A percentile compares a stretch with the other conserved stretches of the same genome.
Conservation (phyloP, 2,888 invertebrate genomes). For the Cephonodes hylas region DNA sequence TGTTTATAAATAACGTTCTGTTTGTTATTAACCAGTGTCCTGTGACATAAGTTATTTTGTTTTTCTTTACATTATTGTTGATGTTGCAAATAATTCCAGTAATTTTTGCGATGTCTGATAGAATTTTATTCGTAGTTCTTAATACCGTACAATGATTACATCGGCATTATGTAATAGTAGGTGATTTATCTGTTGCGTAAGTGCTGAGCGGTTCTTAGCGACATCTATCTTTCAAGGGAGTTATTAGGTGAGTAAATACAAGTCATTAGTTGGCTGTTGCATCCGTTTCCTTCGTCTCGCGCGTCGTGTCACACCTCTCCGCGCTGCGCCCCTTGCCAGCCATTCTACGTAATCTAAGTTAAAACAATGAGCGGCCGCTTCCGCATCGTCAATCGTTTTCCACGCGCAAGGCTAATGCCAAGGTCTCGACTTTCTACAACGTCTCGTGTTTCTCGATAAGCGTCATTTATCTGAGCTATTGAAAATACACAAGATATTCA, state of each 20-base stretch:
- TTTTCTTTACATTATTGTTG: not conserved
- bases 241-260: conserved; percentile 31
- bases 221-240: conserved; percentile 27
- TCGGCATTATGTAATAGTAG: conserved; percentile 3
- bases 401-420: conserved; percentile 76
- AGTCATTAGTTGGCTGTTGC: conserved; percentile 40
- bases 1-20: not conserved
- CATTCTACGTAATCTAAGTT: conserved; percentile 53
- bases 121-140: not conserved
- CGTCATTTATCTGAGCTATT: conserved; percentile 9
- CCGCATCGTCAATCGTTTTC: conserved; percentile 71
- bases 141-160: not conserved
- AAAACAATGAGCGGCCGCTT: conserved; percentile 70
- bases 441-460: conserved; percentile 27
- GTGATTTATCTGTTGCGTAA: conserved; percentile 14
- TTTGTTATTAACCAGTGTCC: not conserved
- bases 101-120: not conserved
- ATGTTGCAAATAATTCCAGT: not conserved
- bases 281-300: conserved; percentile 43
- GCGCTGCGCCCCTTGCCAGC: conserved; percentile 22
- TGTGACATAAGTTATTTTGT: not conserved
- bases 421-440: conserved; percentile 72
- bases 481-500: no score
- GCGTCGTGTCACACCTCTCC: conserved; percentile 22
- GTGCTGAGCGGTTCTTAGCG: conserved; percentile 15